phyloP scores from a whole-genome alignment of 2,888 invertebrate genomes.

The Trimorus sp. region DNA sequence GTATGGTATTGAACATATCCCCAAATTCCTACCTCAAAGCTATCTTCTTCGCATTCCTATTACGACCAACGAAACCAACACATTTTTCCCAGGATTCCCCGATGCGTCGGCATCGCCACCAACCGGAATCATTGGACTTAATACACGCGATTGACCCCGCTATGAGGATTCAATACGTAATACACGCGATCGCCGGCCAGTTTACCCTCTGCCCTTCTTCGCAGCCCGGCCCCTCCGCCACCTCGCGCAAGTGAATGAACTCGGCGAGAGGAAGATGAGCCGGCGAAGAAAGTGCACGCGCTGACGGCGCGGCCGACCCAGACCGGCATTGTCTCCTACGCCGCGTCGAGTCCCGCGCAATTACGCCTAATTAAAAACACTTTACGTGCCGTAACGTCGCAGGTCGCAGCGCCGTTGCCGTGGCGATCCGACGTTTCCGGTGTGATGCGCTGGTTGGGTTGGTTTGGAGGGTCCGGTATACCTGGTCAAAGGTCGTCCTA shows the following conservation, averaged over 20 bases:
- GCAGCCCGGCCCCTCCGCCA: conserved; percentile 2
- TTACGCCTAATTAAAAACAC: conserved; percentile 69
- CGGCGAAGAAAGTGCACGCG: conserved; percentile 50
- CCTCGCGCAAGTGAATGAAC: conserved; percentile 64
- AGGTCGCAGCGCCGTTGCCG: conserved; percentile 45
- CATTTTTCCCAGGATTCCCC: too few relatives aligned
- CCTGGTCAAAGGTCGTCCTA: too few relatives aligned
- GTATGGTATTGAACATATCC: too few relatives aligned
- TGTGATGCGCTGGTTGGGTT: not conserved
- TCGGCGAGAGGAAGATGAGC: conserved; percentile 53
- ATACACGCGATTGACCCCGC: conserved; percentile 49
- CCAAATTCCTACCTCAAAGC: too few relatives aligned
- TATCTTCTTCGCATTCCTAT: too few relatives aligned
- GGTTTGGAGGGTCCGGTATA: too few relatives aligned
- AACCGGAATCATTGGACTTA: conserved; percentile 46
- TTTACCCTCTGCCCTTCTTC: conserved; percentile 61
- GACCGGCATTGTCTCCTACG: conserved; percentile 49
- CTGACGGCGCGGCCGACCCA: conserved; percentile 38
- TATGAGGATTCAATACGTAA: conserved; percentile 54
- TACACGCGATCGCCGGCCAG: conserved; percentile 45
- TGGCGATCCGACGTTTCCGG: conserved; percentile 26
- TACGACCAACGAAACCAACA: too few relatives aligned
- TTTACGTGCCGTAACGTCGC: conserved; percentile 52
- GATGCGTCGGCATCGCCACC: too few relatives aligned
- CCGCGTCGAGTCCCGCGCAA: conserved; percentile 51